phyloP scores from a whole-genome alignment of 2,113 vertebrate species.

The Phylloscopus trochilus region DNA sequence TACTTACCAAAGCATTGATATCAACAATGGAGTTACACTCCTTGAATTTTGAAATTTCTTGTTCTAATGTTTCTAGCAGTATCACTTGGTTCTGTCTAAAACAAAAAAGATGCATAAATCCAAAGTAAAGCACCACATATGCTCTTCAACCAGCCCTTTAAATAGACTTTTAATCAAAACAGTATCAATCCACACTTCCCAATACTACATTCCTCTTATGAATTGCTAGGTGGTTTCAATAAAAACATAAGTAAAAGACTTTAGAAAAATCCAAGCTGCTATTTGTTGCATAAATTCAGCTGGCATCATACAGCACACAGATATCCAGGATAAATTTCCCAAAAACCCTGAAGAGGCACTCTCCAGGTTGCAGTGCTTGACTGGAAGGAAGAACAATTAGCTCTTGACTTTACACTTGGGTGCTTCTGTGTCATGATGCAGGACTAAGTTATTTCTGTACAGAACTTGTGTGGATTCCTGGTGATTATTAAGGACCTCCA shows the following conservation, averaged over 20 bases:
- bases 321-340: not conserved
- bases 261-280: not conserved
- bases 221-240: not conserved
- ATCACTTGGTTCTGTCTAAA: constrained; percentile 94
- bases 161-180: not conserved
- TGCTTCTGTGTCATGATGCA: not conserved
- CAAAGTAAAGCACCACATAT: not conserved
- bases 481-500: not conserved
- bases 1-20: constrained; percentile 88
- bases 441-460: not conserved
- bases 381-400: not conserved
- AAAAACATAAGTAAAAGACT: not conserved
- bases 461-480: not conserved
- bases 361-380: not conserved
- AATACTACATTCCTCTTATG: not conserved
- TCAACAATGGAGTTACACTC: constrained; percentile 90
- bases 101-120: not conserved
- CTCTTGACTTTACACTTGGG: not conserved
- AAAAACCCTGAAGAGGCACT: not conserved
- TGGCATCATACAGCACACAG: not conserved
- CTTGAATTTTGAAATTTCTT: constrained; percentile 93
- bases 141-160: not conserved
- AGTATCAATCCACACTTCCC: not conserved
- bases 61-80: constrained; percentile 91
- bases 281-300: not conserved